Evolutionary conservation across 1,140 invertebrate species (phyloP).

Genomic region (Brachystomella parvula): DNA sequence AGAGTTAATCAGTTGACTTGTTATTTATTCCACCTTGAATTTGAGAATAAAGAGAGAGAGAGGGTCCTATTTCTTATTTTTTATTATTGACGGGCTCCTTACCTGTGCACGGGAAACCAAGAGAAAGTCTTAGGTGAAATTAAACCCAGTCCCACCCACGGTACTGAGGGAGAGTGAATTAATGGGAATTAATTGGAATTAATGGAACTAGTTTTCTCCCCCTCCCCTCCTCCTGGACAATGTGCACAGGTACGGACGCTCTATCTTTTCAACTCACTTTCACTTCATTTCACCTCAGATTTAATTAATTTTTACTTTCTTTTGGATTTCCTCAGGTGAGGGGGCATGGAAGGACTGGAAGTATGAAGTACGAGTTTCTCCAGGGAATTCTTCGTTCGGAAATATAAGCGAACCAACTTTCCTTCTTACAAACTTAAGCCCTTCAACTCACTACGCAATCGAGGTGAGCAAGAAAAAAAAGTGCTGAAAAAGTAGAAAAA

Average conservation of each 20-base stretch:
- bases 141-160: too few relatives aligned
- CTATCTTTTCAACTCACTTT: constrained; percentile 9
- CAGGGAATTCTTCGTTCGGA: constrained; percentile 50
- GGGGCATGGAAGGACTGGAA: constrained; percentile 77
- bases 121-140: too few relatives aligned
- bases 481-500: too few relatives aligned
- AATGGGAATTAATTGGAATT: too few relatives aligned
- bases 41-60: too few relatives aligned
- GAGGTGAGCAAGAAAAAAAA: constrained; percentile 54
- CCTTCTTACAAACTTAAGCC: constrained; percentile 27
- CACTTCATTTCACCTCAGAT: constrained; percentile 16
- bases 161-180: too few relatives aligned
- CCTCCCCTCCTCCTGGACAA: constrained; percentile 27
- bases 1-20: too few relatives aligned
- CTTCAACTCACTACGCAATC: constrained; percentile 54
- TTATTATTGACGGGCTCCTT: too few relatives aligned
- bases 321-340: constrained; percentile 43
- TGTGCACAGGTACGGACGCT: constrained; percentile 37
- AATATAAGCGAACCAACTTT: constrained; percentile 51
- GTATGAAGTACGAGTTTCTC: constrained; percentile 69
- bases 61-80: too few relatives aligned
- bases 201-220: constrained; percentile 2
- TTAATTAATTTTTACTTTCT: background rate
- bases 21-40: too few relatives aligned
- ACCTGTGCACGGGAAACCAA: too few relatives aligned